phyloP scores from a whole-genome alignment of 2,113 vertebrate species.

The Odocoileus hemionus region DNA sequence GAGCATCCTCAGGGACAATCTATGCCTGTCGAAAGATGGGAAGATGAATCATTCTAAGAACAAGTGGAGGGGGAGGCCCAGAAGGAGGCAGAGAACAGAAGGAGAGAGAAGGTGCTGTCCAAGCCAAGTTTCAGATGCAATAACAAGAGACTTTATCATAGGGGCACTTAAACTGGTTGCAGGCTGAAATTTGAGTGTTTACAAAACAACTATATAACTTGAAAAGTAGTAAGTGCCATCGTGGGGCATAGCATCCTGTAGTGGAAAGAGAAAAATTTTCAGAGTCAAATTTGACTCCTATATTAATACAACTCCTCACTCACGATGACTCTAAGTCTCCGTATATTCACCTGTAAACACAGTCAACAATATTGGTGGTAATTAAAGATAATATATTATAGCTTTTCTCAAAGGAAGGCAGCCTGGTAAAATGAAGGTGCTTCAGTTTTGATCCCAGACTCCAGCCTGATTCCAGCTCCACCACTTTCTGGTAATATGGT shows the following conservation, averaged over 20 bases:
- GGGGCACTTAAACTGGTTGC: not conserved
- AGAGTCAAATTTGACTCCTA: not conserved
- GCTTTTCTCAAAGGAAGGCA: not conserved
- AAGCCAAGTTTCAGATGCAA: not conserved
- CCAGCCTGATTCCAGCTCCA: not conserved
- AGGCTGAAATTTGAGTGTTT: not conserved
- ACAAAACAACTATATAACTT: not conserved
- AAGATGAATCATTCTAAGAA: constrained; percentile 47
- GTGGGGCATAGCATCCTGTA: fast-evolving
- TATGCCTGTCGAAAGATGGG: not conserved
- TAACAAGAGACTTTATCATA: not conserved
- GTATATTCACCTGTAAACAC: not conserved
- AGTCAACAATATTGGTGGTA: not conserved
- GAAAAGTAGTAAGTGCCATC: not conserved
- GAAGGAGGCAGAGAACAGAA: not conserved
- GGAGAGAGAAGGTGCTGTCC: not conserved
- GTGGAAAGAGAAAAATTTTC: not conserved
- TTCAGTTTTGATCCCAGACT: not conserved
- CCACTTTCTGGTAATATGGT: not conserved
- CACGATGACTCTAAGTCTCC: not conserved
- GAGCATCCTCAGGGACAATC: constrained; percentile 29
- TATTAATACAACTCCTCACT: not conserved
- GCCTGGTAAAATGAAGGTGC: not conserved
- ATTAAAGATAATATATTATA: not conserved
- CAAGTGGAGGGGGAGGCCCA: not conserved